Evolutionary conservation across 2,888 invertebrate genomes (phyloP).

Genomic region (Noctua pronuba): DNA sequence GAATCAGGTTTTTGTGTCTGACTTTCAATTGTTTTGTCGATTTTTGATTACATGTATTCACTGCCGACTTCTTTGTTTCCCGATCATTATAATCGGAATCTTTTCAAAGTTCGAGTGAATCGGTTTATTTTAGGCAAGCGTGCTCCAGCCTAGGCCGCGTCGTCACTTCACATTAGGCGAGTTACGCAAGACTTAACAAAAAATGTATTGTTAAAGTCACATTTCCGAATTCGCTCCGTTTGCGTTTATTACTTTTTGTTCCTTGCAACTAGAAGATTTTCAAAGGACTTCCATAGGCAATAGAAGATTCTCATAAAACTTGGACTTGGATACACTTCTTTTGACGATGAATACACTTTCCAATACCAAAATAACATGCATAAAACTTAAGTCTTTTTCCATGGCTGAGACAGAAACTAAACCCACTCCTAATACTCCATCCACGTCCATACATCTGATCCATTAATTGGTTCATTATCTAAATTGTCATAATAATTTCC

Average conservation of each 20-base stretch:
- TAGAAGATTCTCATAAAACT: background rate
- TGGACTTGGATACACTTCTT: background rate
- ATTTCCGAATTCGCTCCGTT: background rate
- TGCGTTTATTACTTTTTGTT: background rate
- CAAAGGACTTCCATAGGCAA: background rate
- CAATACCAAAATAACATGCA: background rate
- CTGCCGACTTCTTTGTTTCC: too few relatives aligned
- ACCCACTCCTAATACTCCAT: background rate
- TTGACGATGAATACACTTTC: background rate
- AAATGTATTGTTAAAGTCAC: background rate
- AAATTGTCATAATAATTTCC: background rate
- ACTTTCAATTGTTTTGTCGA: constrained; percentile 8
- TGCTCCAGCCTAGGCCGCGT: too few relatives aligned
- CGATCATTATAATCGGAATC: too few relatives aligned
- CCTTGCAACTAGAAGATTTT: background rate
- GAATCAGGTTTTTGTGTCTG: constrained; percentile 9
- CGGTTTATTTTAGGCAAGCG: too few relatives aligned
- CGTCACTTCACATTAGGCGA: too few relatives aligned
- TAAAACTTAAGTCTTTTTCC: background rate
- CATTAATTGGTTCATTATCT: background rate
- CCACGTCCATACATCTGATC: background rate
- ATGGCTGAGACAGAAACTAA: background rate
- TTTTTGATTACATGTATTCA: constrained; percentile 9
- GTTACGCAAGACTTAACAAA: too few relatives aligned
- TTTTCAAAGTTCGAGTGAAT: too few relatives aligned